These are phyloP conservation scores for Origma solitaria DNA, from an alignment of 2,113 vertebrate species.

Conservation along the genomic window DNA sequence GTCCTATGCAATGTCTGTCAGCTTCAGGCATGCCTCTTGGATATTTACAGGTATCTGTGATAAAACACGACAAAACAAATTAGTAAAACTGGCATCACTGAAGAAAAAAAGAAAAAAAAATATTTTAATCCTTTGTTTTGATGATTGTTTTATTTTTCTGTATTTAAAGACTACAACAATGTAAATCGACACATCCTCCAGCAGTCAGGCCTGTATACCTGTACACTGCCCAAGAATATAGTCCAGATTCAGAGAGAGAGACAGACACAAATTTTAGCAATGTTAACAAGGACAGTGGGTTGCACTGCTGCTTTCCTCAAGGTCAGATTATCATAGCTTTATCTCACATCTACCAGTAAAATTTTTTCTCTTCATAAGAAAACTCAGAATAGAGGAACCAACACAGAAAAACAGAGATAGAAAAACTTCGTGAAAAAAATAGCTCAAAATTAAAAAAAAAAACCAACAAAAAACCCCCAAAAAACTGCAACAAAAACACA, in stretches of 20 bases:
- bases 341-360: neutral
- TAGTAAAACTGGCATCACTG: fast-evolving
- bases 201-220: neutral
- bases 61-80: neutral
- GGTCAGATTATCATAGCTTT: neutral
- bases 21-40: neutral
- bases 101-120: neutral
- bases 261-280: neutral
- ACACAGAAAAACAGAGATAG: neutral
- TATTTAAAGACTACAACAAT: neutral
- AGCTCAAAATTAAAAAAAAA: neutral
- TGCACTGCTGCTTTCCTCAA: neutral
- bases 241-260: neutral
- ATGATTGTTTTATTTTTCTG: neutral
- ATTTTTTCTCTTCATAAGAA: neutral
- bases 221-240: neutral
- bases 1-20: neutral
- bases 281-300: neutral
- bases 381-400: neutral
- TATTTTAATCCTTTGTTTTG: neutral
- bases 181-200: neutral
- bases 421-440: neutral
- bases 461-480: neutral
- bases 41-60: neutral
- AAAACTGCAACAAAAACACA: neutral